Evolutionary conservation across 92 coral and sea anemone species (phyloP).

Genomic region (Chrysogorgia sp.): DNA sequence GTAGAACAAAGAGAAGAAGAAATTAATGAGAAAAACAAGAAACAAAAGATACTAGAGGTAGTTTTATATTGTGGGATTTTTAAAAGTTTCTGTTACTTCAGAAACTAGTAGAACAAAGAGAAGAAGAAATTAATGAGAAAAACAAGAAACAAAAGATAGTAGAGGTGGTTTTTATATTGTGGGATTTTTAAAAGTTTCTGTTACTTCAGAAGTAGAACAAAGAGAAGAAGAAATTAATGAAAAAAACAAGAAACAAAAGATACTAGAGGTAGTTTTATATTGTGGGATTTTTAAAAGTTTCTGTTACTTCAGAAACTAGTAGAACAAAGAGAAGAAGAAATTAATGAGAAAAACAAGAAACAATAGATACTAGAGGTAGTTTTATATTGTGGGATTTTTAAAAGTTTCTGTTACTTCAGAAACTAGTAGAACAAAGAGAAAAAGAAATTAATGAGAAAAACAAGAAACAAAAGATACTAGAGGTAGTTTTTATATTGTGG

Average conservation of each 20-base stretch:
- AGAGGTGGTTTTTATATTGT: slow-evolving; percentile 92
- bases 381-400: slow-evolving; percentile 92
- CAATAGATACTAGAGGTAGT: slow-evolving; percentile 86
- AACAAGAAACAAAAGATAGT: slow-evolving; percentile 73
- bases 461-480: slow-evolving; percentile 76
- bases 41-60: slow-evolving; percentile 87
- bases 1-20: slow-evolving; percentile 52
- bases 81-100: slow-evolving; percentile 92
- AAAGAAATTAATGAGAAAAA: slow-evolving; percentile 51
- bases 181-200: slow-evolving; percentile 90
- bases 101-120: slow-evolving; percentile 61
- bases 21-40: slow-evolving; percentile 59
- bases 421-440: slow-evolving; percentile 58
- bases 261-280: slow-evolving; percentile 91
- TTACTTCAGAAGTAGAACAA: slow-evolving; percentile 73
- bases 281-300: slow-evolving; percentile 93
- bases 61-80: slow-evolving; percentile 86
- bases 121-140: slow-evolving; percentile 50
- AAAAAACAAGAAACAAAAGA: slow-evolving; percentile 67
- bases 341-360: slow-evolving; percentile 62
- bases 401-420: slow-evolving; percentile 87
- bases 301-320: slow-evolving; percentile 78
- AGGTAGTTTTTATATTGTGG: slow-evolving; percentile 91
- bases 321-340: slow-evolving; percentile 46
- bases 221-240: slow-evolving; percentile 55